These are phyloP conservation scores for Pristis pectinata DNA, from an alignment of 2,797 vertebrate genomes.

Conservation along the genomic window DNA sequence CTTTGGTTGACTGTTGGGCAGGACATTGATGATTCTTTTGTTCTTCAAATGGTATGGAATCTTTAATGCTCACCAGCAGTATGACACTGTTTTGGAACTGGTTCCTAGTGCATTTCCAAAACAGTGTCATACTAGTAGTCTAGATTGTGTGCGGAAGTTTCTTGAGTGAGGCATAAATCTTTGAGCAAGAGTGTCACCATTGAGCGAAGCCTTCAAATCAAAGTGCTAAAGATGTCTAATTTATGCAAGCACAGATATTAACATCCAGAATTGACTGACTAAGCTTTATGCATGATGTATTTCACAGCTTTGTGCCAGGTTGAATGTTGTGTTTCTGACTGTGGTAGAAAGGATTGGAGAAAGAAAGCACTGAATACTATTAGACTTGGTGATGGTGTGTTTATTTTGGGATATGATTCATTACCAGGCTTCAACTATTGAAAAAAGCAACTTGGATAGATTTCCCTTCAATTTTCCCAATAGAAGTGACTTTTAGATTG, in stretches of 20 bases:
- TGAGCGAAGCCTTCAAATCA: neutral
- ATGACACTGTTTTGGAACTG: too few species aligned
- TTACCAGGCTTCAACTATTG: neutral
- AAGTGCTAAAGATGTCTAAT: neutral
- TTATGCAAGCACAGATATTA: neutral
- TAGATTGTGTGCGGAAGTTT: neutral
- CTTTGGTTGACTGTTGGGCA: neutral
- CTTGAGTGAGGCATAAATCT: neutral
- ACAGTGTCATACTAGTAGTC: neutral
- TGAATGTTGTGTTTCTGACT: neutral
- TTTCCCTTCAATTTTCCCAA: neutral
- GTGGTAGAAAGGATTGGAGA: neutral
- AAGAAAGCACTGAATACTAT: neutral
- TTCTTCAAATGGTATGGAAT: neutral
- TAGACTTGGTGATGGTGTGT: neutral
- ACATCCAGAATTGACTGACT: too few species aligned
- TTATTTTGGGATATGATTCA: neutral
- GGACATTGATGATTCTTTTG: neutral
- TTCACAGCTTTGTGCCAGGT: neutral
- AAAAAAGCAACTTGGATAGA: neutral
- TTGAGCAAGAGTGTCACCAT: neutral
- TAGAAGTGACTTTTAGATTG: neutral
- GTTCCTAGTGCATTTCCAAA: neutral
- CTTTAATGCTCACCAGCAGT: neutral
- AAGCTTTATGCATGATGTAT: neutral